These are phyloP conservation scores for Karalla daura DNA, from an alignment of 2,797 vertebrate species.

Conservation along the genomic window DNA sequence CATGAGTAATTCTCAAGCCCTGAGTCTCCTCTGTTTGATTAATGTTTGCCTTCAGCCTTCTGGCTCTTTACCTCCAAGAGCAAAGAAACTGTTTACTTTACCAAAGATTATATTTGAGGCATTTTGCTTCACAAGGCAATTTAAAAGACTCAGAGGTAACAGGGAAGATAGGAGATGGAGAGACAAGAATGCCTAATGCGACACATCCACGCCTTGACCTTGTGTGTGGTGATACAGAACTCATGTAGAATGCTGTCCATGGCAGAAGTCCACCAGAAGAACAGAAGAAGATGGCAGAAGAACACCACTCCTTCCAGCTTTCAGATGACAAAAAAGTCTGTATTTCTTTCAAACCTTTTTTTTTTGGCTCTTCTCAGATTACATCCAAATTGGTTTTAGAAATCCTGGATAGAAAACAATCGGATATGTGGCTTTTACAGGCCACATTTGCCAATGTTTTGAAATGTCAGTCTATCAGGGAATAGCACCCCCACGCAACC, in stretches of 20 bases:
- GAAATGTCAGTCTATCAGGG: too few relatives aligned
- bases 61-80: constrained; percentile 37
- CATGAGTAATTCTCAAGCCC: constrained; percentile 52
- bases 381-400: too few relatives aligned
- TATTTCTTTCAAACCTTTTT: too few relatives aligned
- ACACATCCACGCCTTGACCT: constrained; percentile 19
- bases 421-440: too few relatives aligned
- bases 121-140: constrained; percentile 27
- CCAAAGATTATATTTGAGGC: constrained; percentile 20
- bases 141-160: constrained; percentile 16
- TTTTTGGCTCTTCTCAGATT: too few relatives aligned
- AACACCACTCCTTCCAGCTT: too few relatives aligned
- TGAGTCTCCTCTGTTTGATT: constrained; percentile 51
- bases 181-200: not conserved
- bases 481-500: too few relatives aligned
- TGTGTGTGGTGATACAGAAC: not conserved
- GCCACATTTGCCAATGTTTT: too few relatives aligned
- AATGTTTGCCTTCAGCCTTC: constrained; percentile 45
- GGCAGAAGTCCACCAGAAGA: too few relatives aligned
- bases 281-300: too few relatives aligned
- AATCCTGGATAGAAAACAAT: too few relatives aligned
- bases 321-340: too few relatives aligned
- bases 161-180: constrained; percentile 7
- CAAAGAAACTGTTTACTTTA: constrained; percentile 34
- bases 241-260: constrained; percentile 2